Evolutionary conservation across 2,888 invertebrate genomes (phyloP).

Genomic region (Norana najaformis): DNA sequence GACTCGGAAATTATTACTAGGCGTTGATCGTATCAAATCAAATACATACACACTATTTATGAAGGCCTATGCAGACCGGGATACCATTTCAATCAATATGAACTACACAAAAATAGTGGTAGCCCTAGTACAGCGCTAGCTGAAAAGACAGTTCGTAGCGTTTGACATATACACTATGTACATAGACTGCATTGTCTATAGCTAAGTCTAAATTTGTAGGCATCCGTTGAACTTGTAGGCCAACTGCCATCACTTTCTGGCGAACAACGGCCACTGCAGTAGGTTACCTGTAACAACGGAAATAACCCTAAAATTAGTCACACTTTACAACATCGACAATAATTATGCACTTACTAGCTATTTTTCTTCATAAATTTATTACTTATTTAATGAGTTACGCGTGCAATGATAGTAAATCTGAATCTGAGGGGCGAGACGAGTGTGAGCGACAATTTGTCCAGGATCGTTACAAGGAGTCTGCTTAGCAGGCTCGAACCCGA

Average conservation of each 20-base stretch:
- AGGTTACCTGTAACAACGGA: not conserved
- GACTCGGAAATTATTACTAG: not conserved
- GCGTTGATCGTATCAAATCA: not conserved
- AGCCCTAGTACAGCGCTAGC: not conserved
- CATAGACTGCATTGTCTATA: no score
- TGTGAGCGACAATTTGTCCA: no score
- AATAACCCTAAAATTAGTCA: not conserved
- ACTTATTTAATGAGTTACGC: no score
- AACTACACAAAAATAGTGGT: not conserved
- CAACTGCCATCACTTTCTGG: not conserved
- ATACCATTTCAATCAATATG: no score
- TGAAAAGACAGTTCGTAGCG: not conserved
- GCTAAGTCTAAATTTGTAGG: not conserved
- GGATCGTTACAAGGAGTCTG: no score
- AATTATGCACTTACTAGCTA: no score
- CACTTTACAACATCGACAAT: not conserved
- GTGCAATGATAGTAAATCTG: no score
- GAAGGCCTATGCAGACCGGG: no score
- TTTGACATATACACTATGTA: no score
- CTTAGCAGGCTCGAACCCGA: no score
- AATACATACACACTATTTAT: not conserved
- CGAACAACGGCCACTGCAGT: not conserved
- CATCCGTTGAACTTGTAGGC: not conserved
- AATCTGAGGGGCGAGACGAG: no score
- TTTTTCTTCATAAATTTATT: no score